Evolutionary conservation across 1,140 invertebrate genomes (phyloP).

Genomic region (Venturia canescens): DNA sequence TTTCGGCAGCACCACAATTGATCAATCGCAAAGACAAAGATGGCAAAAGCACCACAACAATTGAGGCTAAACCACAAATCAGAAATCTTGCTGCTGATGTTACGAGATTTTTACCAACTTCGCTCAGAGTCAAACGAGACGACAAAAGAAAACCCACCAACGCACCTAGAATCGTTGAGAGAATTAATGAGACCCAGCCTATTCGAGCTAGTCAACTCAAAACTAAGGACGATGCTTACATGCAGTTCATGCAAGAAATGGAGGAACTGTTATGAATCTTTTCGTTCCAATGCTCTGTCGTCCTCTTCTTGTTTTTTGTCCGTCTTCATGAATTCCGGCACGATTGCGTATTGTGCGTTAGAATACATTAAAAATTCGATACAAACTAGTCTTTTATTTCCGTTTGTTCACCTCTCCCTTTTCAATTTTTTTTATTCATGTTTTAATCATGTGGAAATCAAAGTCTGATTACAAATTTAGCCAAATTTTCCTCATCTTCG

Average conservation of each 20-base stretch:
- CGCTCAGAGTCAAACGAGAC: slow-evolving; percentile 92
- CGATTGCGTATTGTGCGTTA: neutral
- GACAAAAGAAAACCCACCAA: slow-evolving; percentile 79
- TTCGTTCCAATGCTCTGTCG: neutral
- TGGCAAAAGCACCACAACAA: slow-evolving; percentile 86
- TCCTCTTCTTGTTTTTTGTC: neutral
- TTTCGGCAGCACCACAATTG: slow-evolving; percentile 89
- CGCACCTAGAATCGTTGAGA: slow-evolving; percentile 69
- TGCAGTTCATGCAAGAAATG: slow-evolving; percentile 99
- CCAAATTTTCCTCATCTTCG: too few species aligned
- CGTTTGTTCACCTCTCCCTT: too few species aligned
- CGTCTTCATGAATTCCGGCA: neutral
- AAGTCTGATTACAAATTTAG: too few species aligned
- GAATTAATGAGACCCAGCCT: slow-evolving; percentile 72
- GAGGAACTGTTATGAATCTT: slow-evolving; percentile 88
- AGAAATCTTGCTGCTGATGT: slow-evolving; percentile 96
- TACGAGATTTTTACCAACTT: slow-evolving; percentile 95
- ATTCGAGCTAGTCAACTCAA: slow-evolving; percentile 70
- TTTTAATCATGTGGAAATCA: too few species aligned
- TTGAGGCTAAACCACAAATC: slow-evolving; percentile 97
- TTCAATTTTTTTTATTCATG: too few species aligned
- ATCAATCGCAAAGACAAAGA: slow-evolving; percentile 82
- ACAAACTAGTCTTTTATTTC: too few species aligned
- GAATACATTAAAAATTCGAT: too few species aligned
- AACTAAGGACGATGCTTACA: slow-evolving; percentile 98